Conservation (phyloP, 2,113 vertebrate species). For the Gymnorhina tibicen region DNA sequence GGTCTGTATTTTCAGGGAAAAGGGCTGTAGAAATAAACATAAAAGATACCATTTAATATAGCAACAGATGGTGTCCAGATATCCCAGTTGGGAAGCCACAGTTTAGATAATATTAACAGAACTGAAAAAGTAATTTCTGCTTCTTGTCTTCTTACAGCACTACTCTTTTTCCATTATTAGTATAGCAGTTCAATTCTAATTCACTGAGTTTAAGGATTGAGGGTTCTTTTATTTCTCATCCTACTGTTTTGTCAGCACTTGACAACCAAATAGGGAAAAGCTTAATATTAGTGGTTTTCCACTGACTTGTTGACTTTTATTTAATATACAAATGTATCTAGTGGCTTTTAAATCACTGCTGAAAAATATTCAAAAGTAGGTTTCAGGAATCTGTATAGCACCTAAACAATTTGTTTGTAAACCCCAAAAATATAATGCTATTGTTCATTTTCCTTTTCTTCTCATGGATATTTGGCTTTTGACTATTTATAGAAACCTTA, state of each 20-base stretch:
- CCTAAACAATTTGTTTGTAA: not conserved
- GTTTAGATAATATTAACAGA: not conserved
- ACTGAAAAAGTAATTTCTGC: not conserved
- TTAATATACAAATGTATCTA: not conserved
- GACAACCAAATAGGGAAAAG: not conserved
- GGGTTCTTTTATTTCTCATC: not conserved
- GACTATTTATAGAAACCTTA: not conserved
- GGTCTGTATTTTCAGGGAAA: not conserved
- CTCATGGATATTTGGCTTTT: not conserved
- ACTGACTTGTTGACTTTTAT: not conserved
- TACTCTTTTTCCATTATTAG: not conserved
- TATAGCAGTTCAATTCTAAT: not conserved
- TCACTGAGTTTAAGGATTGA: not conserved
- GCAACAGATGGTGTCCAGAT: not conserved
- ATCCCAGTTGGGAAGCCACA: not conserved
- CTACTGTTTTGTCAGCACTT: slow-evolving; percentile 7
- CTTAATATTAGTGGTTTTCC: not conserved
- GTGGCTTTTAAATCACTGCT: not conserved
- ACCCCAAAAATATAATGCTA: not conserved
- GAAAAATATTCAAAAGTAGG: not conserved
- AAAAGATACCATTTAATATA: not conserved
- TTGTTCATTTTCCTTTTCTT: not conserved
- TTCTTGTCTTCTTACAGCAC: not conserved
- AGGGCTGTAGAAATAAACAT: not conserved
- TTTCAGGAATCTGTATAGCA: not conserved